Evolutionary conservation across 2,888 invertebrate genomes (phyloP).

Genomic region (Rhorus exstirpatorius): DNA sequence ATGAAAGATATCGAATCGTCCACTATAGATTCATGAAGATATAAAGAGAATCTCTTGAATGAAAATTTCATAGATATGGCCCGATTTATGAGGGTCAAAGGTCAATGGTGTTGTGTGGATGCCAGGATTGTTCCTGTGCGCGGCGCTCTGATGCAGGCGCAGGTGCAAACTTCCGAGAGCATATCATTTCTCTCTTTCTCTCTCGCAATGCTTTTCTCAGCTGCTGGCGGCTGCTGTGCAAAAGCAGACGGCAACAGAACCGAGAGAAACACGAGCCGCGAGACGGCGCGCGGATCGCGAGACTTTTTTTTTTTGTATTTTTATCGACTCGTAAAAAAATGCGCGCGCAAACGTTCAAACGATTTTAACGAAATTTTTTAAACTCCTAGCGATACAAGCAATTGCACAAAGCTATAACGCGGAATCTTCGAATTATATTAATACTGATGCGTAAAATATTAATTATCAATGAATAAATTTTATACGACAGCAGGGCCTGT

Average conservation of each 20-base stretch:
- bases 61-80: no score
- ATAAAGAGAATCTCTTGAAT: no score
- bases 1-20: no score
- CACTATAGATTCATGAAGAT: no score
- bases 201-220: neutral
- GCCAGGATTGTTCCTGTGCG: slow-evolving; percentile 38
- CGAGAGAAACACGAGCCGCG: neutral
- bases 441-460: no score
- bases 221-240: neutral
- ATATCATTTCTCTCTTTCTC: slow-evolving; percentile 12
- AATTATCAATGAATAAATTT: no score
- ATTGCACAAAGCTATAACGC: no score
- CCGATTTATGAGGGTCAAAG: neutral
- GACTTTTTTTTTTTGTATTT: slow-evolving; percentile 17
- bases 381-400: no score
- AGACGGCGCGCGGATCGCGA: slow-evolving; percentile 33
- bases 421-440: no score
- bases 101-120: slow-evolving; percentile 23
- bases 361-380: no score
- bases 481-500: no score
- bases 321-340: slow-evolving; percentile 63
- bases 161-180: slow-evolving; percentile 51
- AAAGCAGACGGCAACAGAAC: slow-evolving; percentile 23
- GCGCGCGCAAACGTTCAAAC: neutral
- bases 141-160: slow-evolving; percentile 51